phyloP scores from a whole-genome alignment of 2,797 vertebrate genomes.

The Sardinella longiceps region DNA sequence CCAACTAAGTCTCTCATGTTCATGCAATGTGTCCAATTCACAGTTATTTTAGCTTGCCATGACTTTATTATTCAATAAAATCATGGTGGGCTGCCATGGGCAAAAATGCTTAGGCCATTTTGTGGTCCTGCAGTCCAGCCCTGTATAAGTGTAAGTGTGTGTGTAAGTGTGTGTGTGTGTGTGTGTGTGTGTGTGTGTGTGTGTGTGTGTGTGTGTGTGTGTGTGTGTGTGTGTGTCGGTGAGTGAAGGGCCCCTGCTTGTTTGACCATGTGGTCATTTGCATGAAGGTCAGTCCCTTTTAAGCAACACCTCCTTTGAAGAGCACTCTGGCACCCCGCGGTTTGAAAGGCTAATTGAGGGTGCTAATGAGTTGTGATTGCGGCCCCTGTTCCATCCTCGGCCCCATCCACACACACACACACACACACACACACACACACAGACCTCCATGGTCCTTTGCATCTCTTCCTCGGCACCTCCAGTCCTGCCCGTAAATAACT shows the following conservation, averaged over 20 bases:
- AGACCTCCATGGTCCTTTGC: neutral
- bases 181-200: conserved; percentile 40
- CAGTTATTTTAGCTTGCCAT: too few species aligned
- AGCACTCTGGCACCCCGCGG: conserved; percentile 68
- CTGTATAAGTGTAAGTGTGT: too few species aligned
- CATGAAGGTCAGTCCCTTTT: conserved; percentile 43
- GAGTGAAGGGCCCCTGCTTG: neutral
- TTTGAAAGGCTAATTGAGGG: conserved; percentile 75
- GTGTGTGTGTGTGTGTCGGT: conserved; percentile 53
- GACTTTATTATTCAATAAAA: too few species aligned
- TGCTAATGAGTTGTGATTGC: conserved; percentile 73
- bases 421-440: neutral
- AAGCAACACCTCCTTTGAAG: conserved; percentile 44
- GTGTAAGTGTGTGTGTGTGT: conserved; percentile 43
- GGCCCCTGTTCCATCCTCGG: conserved; percentile 59
- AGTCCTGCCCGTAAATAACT: neutral
- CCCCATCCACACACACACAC: conserved; percentile 27
- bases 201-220: conserved; percentile 46
- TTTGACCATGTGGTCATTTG: neutral
- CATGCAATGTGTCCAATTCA: too few species aligned
- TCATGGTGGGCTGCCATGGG: too few species aligned
- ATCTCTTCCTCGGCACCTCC: neutral
- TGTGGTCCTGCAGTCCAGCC: too few species aligned
- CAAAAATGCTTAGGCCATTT: too few species aligned
- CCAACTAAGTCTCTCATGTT: too few species aligned